Conservation (phyloP, 2,888 invertebrate genomes). For the Mechanitis messenoides region DNA sequence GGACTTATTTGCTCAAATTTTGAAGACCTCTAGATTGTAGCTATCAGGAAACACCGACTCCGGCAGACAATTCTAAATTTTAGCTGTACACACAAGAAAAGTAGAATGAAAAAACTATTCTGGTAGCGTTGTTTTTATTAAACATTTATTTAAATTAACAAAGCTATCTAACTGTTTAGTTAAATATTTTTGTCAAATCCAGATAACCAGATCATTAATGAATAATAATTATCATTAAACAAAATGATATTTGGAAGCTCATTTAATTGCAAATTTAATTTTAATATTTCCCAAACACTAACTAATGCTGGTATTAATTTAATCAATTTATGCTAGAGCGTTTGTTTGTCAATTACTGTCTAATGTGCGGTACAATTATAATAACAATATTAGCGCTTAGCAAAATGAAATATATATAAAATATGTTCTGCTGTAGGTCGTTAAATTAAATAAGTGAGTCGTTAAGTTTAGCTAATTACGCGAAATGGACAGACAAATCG, state of each 20-base stretch:
- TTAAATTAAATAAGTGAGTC: constrained; percentile 41
- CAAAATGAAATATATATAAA: constrained; percentile 18
- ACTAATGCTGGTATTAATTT: constrained; percentile 26
- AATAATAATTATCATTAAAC: constrained; percentile 4
- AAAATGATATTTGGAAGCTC: not conserved
- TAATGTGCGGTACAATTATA: constrained; percentile 23
- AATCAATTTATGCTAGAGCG: constrained; percentile 24
- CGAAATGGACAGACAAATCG: constrained; percentile 40
- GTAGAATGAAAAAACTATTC: no score
- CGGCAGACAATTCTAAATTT: no score
- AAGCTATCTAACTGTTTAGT: no score
- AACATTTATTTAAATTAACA: no score
- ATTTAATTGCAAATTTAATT: constrained; percentile 16
- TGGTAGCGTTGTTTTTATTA: no score
- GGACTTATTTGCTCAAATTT: no score
- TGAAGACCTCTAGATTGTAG: no score
- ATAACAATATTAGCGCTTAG: constrained; percentile 24
- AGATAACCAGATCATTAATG: constrained; percentile 1
- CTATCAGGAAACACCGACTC: no score
- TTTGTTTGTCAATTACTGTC: constrained; percentile 30
- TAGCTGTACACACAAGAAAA: no score
- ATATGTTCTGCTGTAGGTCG: constrained; percentile 30
- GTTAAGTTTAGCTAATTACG: constrained; percentile 41
- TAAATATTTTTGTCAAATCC: no score
- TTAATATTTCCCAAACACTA: constrained; percentile 10